Evolutionary conservation across 2,797 vertebrate species (phyloP), one percentile per base, ranked within the genome.

Genomic region (Myotis findleyi): DNA sequence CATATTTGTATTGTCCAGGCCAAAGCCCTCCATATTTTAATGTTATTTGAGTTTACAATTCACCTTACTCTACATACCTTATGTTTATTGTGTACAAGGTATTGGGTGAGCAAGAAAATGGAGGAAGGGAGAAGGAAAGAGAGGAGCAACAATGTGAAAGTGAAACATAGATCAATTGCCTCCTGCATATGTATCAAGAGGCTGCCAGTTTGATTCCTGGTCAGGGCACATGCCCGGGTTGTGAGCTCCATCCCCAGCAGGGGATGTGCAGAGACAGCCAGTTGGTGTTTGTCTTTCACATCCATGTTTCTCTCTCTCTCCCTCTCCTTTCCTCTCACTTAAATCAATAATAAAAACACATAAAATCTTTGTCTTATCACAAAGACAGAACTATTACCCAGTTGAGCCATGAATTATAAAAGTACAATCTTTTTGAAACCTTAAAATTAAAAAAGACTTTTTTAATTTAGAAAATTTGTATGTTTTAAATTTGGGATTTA

Each of bases 401-500:
- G 2, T 87, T 79, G 88, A 95, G 72, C 16, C 36, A 93, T 80
- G 44, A 80, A 21, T 93, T 81, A 91, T 69, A 72, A 92, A 96
- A 93, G 16, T 81, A n/a, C 57, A 72, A 66, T 94, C 77, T 76
- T 96, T 85, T 93, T 80, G 18, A 84, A 87, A 81, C 79, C 66
- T 76, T 93, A 47, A 91, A 79, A 80, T 82, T 81, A 82, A 23
- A 77, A 79, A 79, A 23, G 20, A 23, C 23, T 0, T 11, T 84
- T 80, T 92, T 33, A 94, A 80, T 89, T 87, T 68, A 11, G 85
- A 94, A 91, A 87, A 81, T 69, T 64, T 68, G 44, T 93, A 57
- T 66, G 30, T 94, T 93, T 97, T 95, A 96, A 94, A 87, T 97
- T 95, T 96, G 80, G 36, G 47, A 21, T 79, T 95, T 79, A 87